phyloP scores from a whole-genome alignment of 2,113 vertebrate genomes.

The Dromiciops gliroides region DNA sequence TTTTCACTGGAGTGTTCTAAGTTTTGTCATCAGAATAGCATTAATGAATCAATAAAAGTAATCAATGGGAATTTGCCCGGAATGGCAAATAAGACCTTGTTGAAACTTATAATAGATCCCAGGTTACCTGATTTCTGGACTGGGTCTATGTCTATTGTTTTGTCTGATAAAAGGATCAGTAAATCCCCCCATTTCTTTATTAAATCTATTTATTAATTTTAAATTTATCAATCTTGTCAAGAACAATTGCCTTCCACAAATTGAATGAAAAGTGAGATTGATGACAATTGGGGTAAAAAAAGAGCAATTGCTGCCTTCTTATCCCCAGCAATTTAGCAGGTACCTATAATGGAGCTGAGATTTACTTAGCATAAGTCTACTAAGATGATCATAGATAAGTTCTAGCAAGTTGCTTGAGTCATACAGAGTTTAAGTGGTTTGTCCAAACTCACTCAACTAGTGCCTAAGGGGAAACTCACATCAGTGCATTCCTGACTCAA shows the following conservation, averaged over 20 bases:
- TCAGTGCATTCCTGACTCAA: neutral
- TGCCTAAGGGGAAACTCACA: neutral
- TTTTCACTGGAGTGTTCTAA: neutral
- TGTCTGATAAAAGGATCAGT: neutral
- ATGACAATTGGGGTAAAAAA: conserved; percentile 3
- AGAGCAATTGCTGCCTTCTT: neutral
- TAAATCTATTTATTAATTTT: too few species aligned
- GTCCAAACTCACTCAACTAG: neutral
- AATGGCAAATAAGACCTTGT: neutral
- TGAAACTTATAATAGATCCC: neutral
- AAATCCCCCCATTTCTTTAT: too few species aligned
- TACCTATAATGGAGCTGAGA: neutral
- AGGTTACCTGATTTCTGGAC: neutral
- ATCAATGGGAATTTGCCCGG: neutral
- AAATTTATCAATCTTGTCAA: too few species aligned
- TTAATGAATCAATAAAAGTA: conserved; percentile 27
- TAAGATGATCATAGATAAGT: neutral
- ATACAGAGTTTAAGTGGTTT: neutral
- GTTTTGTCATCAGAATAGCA: neutral
- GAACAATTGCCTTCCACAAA: neutral
- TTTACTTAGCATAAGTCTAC: neutral
- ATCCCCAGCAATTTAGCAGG: neutral
- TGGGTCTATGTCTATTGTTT: neutral
- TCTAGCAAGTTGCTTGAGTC: neutral
- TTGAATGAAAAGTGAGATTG: conserved; percentile 7